Base-by-base conservation (phyloP, 2,888 invertebrate genomes). In the Microdon myrmicae region DNA sequence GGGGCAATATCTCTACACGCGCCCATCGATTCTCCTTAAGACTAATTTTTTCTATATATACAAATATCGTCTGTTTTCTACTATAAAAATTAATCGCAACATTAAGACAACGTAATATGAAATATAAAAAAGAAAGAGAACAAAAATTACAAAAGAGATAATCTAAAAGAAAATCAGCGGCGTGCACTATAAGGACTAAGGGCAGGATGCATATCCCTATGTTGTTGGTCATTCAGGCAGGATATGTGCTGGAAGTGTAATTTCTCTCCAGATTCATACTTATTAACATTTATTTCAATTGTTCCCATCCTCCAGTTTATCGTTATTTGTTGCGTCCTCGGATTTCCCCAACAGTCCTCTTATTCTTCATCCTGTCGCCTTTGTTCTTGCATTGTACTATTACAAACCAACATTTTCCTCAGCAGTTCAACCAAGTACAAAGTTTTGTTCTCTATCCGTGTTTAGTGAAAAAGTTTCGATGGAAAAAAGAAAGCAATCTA, bases 231-330 rank as follows among this genome's bases (percentile, higher is more conserved):
- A 20, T 3, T n/a, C 25, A 26, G 10, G 38, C 37, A 32, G 8
- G 10, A 54, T 20, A n/a, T n/a, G n/a, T 34, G 44, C 37, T 55
- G 49, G 25, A 26, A 44, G 26, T 9, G 54, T 44, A 58, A 51
- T 58, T 53, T 43, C 47, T 23, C 58, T 32, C 31, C 14, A 39
- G 38, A 29, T 66, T 51, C 53, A 49, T 55, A 51, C 60, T 59
- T 67, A 67, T 68, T 68, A 60, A 64, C 55, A 67, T 67, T 68
- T 68, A 68, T 68, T 59, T 55, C 60, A 56, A 64, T 67, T 53
- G 61, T 34, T 53, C 47, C 20, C 31, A 16, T 45, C 20, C 32
- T 34, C n/a, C 13, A 22, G 31, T 49, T 55, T 54, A 49, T 54
- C 34, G 41, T 55, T 56, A 34, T 56, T 67, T 61, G 43, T 45